Evolutionary conservation across 1,140 invertebrate genomes (phyloP).

Genomic region (Euschistus heros): DNA sequence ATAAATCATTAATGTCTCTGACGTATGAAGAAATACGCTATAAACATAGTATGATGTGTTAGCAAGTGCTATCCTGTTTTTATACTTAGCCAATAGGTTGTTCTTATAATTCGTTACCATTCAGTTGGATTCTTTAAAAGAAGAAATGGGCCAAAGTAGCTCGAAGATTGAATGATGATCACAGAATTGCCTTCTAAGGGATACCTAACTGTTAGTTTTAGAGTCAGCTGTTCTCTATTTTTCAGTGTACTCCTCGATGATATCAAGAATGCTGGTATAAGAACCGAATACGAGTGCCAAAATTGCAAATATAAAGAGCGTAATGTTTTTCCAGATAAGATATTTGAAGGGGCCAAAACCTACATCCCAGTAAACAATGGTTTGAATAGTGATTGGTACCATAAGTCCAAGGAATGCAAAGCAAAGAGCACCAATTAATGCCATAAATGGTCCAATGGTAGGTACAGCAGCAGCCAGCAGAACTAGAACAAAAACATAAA

Average conservation of each 20-base stretch:
- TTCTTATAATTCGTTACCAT: too few relatives aligned
- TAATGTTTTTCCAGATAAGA: conserved; percentile 63
- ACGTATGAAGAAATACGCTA: too few relatives aligned
- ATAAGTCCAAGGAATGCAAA: conserved; percentile 87
- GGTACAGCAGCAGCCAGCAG: conserved; percentile 74
- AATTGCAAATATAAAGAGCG: conserved; percentile 59
- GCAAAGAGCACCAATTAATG: conserved; percentile 86
- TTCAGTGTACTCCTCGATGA: conserved; percentile 42
- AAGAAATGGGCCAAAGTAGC: too few relatives aligned
- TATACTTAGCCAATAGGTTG: too few relatives aligned
- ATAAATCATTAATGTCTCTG: too few relatives aligned
- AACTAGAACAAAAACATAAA: conserved; percentile 27
- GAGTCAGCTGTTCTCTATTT: too few relatives aligned
- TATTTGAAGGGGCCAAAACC: conserved; percentile 48
- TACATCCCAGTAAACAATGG: conserved; percentile 64
- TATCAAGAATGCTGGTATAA: conserved; percentile 56
- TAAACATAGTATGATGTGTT: too few relatives aligned
- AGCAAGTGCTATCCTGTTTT: too few relatives aligned
- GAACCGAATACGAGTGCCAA: conserved; percentile 70
- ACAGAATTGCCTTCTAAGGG: too few relatives aligned
- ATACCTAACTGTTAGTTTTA: too few relatives aligned
- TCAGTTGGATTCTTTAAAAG: too few relatives aligned
- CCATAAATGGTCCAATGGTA: conserved; percentile 80
- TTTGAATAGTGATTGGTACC: conserved; percentile 79
- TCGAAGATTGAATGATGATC: too few relatives aligned